A percentile compares a stretch with the other conserved stretches of the same genome.
Evolutionary conservation across 1,140 invertebrate species (phyloP).

Genomic region (Argopecten irradians): DNA sequence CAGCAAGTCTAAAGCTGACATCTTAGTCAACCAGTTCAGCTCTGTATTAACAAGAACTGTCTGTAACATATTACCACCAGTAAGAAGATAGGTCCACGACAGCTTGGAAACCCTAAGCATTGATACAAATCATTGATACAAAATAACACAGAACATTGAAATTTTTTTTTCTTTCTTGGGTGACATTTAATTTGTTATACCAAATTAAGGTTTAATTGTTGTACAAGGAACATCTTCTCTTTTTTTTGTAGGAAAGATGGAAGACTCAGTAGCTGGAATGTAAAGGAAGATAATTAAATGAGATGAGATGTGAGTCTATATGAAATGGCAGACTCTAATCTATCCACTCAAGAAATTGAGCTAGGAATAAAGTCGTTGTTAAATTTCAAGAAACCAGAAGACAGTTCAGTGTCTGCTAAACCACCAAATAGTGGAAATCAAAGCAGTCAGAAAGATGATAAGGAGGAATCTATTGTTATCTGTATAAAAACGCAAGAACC

Average conservation of each 20-base stretch:
- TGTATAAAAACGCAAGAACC: background rate
- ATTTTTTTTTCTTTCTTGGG: no score
- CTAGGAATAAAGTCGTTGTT: constrained; percentile 31
- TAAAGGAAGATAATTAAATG: background rate
- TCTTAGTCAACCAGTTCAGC: no score
- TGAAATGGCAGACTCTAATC: background rate
- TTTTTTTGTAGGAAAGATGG: background rate
- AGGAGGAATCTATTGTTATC: background rate
- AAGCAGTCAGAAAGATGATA: background rate
- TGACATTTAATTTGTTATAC: no score
- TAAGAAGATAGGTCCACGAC: no score
- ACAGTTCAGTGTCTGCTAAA: no score
- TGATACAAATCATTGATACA: no score
- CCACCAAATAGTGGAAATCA: background rate
- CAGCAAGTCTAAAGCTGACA: no score
- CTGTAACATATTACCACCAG: no score
- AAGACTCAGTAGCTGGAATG: background rate
- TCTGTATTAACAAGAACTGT: no score
- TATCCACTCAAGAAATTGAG: constrained; percentile 32
- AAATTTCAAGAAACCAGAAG: background rate
- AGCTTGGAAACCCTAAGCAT: no score
- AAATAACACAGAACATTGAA: no score
- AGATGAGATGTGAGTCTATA: background rate
- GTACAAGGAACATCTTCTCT: background rate
- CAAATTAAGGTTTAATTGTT: background rate